Conservation (phyloP, 1,140 invertebrate species). For the Rhagoletis zephyria region DNA sequence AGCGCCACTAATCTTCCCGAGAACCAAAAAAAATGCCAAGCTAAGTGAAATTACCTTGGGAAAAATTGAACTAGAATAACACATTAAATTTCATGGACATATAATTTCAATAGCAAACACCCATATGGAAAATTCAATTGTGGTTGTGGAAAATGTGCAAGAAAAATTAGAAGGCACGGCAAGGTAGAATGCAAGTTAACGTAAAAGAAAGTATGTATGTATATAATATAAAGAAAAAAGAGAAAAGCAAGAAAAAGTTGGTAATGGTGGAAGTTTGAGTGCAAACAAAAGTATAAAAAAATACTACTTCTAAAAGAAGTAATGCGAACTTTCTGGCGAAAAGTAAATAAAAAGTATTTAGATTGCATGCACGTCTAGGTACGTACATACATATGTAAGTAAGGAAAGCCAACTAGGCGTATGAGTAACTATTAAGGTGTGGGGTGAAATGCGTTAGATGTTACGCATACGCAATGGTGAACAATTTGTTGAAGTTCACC, state of each 20-base stretch:
- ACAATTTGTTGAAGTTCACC: background rate
- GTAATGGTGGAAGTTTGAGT: conserved; percentile 2
- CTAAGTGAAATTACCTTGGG: conserved; percentile 24
- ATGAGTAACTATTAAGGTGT: background rate
- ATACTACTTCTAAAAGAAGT: background rate
- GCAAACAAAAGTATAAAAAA: conserved; percentile 9
- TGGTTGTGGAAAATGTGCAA: background rate
- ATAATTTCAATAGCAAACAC: conserved; percentile 21
- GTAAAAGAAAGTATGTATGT: no score
- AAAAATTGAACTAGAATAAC: conserved; percentile 27
- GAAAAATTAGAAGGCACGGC: background rate
- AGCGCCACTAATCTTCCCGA: background rate
- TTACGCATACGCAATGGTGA: background rate
- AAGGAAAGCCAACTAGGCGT: background rate
- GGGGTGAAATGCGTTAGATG: no score
- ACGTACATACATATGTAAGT: background rate
- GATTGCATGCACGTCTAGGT: no score
- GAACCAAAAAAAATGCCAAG: background rate
- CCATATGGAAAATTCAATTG: background rate
- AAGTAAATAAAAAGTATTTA: background rate
- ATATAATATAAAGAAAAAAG: background rate
- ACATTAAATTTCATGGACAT: conserved; percentile 32
- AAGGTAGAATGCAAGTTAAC: no score
- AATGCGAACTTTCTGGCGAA: background rate
- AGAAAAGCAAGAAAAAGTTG: background rate